These are phyloP conservation scores for Lagenorhynchus albirostris DNA, from an alignment of 2,113 vertebrate species.

Conservation along the genomic window DNA sequence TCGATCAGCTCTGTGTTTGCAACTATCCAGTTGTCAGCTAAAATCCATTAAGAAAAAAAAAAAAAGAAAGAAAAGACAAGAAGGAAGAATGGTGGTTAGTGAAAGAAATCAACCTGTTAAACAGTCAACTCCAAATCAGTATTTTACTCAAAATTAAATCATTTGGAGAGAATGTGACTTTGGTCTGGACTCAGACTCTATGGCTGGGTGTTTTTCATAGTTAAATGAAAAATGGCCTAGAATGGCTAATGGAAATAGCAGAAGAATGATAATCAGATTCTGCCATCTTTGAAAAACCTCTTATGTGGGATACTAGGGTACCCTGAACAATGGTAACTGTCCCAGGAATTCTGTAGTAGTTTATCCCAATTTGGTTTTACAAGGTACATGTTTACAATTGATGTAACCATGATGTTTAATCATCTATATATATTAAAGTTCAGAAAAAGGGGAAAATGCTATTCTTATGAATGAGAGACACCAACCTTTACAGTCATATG, in stretches of 20 bases:
- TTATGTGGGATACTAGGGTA: neutral
- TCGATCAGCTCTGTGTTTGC: conserved; percentile 92
- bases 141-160: neutral
- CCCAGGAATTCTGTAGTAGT: neutral
- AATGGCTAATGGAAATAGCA: neutral
- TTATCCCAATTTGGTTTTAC: neutral
- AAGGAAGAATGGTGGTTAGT: neutral
- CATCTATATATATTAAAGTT: neutral
- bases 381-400: neutral
- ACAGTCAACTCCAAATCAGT: neutral
- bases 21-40: conserved; percentile 91
- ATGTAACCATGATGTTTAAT: neutral
- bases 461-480: neutral
- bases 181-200: neutral
- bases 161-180: neutral
- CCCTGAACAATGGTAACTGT: neutral
- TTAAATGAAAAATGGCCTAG: conserved; percentile 21
- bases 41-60: neutral
- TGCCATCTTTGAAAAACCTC: neutral
- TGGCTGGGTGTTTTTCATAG: neutral
- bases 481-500: neutral
- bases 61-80: neutral
- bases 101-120: neutral
- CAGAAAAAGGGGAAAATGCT: neutral
- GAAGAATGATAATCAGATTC: neutral